Conservation (phyloP, 2,888 invertebrate species). For the Drosophila demipolita region DNA sequence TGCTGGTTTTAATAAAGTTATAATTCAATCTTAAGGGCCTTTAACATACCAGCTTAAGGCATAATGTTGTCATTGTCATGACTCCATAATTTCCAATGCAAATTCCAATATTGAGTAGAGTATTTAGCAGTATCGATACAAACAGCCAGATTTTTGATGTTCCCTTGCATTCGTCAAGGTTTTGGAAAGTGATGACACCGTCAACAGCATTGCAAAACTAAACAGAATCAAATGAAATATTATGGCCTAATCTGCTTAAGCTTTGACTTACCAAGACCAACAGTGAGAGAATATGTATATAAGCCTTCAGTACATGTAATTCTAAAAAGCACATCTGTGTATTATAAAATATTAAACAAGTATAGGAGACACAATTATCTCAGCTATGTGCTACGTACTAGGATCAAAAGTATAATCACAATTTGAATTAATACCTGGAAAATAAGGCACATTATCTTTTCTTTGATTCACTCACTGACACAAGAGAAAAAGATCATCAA, state of each 20-base stretch:
- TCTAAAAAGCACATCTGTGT: conserved; percentile 37
- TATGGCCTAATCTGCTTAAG: neutral
- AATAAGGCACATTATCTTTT: neutral
- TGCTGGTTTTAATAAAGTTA: neutral
- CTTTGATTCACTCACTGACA: neutral
- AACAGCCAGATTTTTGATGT: neutral
- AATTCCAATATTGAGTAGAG: conserved; percentile 2
- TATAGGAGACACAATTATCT: neutral
- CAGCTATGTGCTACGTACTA: neutral
- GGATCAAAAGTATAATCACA: neutral
- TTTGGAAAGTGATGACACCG: neutral
- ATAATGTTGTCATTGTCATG: neutral
- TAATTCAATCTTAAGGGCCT: neutral
- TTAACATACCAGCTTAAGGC: conserved; percentile 15
- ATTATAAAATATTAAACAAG: neutral
- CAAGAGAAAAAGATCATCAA: conserved; percentile 7
- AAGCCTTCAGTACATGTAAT: neutral
- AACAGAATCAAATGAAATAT: neutral
- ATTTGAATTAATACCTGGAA: conserved; percentile 12
- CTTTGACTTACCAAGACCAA: conserved; percentile 19
- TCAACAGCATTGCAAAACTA: conserved; percentile 27
- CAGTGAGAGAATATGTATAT: neutral
- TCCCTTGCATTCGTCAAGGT: neutral
- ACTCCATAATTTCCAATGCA: conserved; percentile 15
- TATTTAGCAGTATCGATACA: conserved; percentile 14